Percentiles rank a stretch among this genome's conserved stretches.
Evolutionary conservation across 2,113 vertebrate genomes (phyloP).

Genomic region (Myrmophylax atrothorax): DNA sequence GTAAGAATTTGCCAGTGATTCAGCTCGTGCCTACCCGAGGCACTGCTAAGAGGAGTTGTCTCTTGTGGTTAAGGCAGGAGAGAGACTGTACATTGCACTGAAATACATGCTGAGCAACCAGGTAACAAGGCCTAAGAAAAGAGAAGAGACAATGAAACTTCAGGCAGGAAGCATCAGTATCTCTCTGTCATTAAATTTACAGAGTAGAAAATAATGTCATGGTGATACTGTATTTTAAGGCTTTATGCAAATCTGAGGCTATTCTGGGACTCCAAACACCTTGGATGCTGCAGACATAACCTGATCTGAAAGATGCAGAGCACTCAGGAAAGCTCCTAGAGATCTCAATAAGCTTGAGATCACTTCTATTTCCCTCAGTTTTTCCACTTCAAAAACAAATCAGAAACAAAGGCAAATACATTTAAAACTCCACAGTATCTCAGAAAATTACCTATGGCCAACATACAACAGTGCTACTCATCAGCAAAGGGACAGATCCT

Average conservation of each 20-base stretch:
- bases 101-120: not conserved
- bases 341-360: not conserved
- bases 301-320: not conserved
- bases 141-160: not conserved
- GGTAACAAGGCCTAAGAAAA: accelerated
- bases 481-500: not conserved
- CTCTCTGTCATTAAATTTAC: not conserved
- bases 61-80: not conserved
- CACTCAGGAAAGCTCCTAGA: not conserved
- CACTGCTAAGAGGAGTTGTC: accelerated
- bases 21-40: not conserved
- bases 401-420: not conserved
- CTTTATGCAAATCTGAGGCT: not conserved
- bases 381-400: not conserved
- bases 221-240: not conserved
- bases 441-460: not conserved
- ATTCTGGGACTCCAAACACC: not conserved
- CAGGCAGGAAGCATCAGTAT: accelerated
- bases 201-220: not conserved
- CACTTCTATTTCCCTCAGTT: not conserved
- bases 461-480: accelerated
- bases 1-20: not conserved
- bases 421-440: not conserved
- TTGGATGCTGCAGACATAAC: not conserved
- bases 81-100: not conserved